Percentiles rank a stretch among this genome's conserved stretches.
These are phyloP conservation scores for Oryzias woworae DNA, from an alignment of 2,113 vertebrate species.

Conservation along the genomic window DNA sequence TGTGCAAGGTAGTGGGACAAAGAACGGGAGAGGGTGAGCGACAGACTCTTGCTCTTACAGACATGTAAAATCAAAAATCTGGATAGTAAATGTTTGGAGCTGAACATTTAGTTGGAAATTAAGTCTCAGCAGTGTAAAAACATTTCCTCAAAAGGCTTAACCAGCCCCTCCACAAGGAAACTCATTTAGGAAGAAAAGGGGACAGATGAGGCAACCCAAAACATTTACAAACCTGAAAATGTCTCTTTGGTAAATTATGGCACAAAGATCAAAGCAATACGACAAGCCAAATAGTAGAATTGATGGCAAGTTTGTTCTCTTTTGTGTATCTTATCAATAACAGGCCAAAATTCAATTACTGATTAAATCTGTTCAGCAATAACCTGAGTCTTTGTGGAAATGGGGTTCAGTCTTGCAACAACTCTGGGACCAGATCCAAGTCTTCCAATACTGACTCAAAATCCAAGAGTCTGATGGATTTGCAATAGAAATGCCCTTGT, in stretches of 20 bases:
- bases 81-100: slow-evolving; percentile 10
- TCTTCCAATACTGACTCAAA: slow-evolving; percentile 67
- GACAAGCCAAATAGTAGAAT: slow-evolving; percentile 53
- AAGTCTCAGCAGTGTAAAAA: not conserved
- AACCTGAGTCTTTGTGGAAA: slow-evolving; percentile 42
- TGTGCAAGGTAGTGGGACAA: slow-evolving; percentile 3
- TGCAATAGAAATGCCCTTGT: slow-evolving; percentile 51
- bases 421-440: slow-evolving; percentile 61
- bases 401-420: slow-evolving; percentile 42
- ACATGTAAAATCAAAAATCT: slow-evolving; percentile 1
- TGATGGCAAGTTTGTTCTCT: slow-evolving; percentile 2
- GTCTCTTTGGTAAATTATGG: slow-evolving; percentile 8
- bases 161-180: slow-evolving; percentile 3
- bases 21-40: slow-evolving; percentile 20
- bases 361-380: slow-evolving; percentile 50
- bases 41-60: slow-evolving; percentile 12
- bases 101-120: not conserved
- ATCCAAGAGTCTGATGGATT: slow-evolving; percentile 48
- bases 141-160: not conserved
- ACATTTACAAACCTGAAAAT: not conserved
- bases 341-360: slow-evolving; percentile 23
- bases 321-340: slow-evolving; percentile 11
- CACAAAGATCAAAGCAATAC: slow-evolving; percentile 45
- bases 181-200: slow-evolving; percentile 17
- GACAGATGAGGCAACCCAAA: slow-evolving; percentile 16